Percentiles rank a stretch among this genome's conserved stretches.
phyloP scores from a whole-genome alignment of 30 jellyfish, hydroid and myxozoan genomes.

The Turritopsis rubra region DNA sequence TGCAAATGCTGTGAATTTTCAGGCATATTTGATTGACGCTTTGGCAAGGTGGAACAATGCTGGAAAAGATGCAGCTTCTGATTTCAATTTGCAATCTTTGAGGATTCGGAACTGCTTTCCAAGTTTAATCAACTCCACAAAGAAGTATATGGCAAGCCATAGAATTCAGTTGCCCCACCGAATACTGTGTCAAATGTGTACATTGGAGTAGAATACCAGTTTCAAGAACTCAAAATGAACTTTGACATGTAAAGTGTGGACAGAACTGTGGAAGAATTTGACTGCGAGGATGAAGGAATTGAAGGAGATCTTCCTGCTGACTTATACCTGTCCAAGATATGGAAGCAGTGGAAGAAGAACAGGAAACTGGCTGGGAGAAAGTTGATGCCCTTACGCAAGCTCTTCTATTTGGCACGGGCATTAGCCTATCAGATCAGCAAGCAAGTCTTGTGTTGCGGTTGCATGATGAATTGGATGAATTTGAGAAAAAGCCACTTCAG shows the following conservation, averaged over 20 bases:
- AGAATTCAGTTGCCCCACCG: neutral
- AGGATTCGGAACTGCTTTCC: neutral
- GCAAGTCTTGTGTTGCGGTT: constrained; percentile 2
- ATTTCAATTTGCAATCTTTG: neutral
- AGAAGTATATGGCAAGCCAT: neutral
- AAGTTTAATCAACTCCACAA: constrained; percentile 1
- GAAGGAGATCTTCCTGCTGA: constrained; percentile 7
- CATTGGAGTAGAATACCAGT: constrained; percentile 39
- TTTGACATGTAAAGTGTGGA: neutral
- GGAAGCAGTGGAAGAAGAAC: constrained; percentile 6
- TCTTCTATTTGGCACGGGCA: constrained; percentile 15
- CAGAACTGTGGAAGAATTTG: constrained; percentile 13
- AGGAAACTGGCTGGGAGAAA: constrained; percentile 29
- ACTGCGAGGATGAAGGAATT: constrained; percentile 19
- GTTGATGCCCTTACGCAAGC: constrained; percentile 27
- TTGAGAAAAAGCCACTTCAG: constrained; percentile 22
- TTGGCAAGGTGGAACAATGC: constrained; percentile 23
- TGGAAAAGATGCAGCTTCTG: constrained; percentile 27
- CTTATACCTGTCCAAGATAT: neutral
- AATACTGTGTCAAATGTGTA: neutral
- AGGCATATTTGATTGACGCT: constrained; percentile 36
- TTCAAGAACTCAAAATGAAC: neutral
- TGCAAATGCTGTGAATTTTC: constrained; percentile 47
- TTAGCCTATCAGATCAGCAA: constrained; percentile 14
- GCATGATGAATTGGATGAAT: constrained; percentile 28